Base-by-base conservation (phyloP, 2,888 invertebrate genomes). In the Quadroppia sp. region DNA sequence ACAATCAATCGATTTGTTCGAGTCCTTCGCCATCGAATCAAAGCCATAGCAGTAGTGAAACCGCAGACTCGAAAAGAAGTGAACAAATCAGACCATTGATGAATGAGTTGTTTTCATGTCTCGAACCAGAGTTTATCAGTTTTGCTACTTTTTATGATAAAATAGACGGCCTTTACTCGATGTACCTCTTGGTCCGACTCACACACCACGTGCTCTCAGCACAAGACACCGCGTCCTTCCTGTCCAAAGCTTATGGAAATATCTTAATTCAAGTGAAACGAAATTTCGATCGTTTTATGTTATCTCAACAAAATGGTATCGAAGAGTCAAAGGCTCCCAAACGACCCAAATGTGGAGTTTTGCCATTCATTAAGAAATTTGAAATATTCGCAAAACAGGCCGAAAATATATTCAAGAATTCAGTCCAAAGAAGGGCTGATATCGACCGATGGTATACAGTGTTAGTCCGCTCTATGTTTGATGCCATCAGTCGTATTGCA, bases 171-270 rank as follows among this genome's bases (percentile, higher is more conserved):
- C 92, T 94, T 93, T 94, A 94, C 82, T 94, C 93, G 72, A 91
- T 97, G 87, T 92, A 94, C 79, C 91, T 95, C 76, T 85, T 97
- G 80, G 96, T 96, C 17, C 88, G 92, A 78, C 86, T 95, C 80
- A 92, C 93, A 77, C 90, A 93, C 80, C 95, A 97, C 81, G 95
- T 95, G 32, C 89, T 94, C 87, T 90, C 91, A 36, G 90, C 92
- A 0, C 89, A 92, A 84, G 90, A 92, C 82, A 87, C 90, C 71
- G 91, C 92, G 75, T 91, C 92, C 40, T 94, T 91, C 83, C 86
- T 94, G 42, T 90, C 90, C 79, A 91, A 91, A 86, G 90, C 90
- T 11, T 92, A 92, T 80, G 94, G 90, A 13, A 90, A 90, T 20
- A 89, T 90, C 70, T 84, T 94, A 71, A 90, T 94, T 28, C 90